Conservation (phyloP, 1,140 invertebrate species). For the Rhizoglyphus robini region DNA sequence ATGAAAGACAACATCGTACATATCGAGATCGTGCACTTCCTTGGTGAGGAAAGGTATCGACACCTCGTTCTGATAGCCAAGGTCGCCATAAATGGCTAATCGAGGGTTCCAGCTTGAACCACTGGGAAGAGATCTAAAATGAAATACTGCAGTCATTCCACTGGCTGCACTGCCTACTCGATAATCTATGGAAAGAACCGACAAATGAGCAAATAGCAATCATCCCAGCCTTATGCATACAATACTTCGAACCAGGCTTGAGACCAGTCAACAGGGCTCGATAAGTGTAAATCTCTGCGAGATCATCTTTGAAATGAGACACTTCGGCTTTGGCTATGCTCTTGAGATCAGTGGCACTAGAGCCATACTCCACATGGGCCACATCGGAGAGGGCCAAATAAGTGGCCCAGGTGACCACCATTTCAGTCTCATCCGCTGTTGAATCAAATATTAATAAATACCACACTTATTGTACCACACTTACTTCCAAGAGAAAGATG, state of each 20-base stretch:
- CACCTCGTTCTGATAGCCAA: slow-evolving; percentile 71
- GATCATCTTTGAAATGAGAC: slow-evolving; percentile 55
- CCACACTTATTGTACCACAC: no score
- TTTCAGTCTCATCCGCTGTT: slow-evolving; percentile 48
- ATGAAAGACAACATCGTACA: slow-evolving; percentile 42
- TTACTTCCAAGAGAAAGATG: slow-evolving; percentile 22
- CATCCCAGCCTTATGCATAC: slow-evolving; percentile 34
- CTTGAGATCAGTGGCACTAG: slow-evolving; percentile 41
- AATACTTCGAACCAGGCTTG: slow-evolving; percentile 45
- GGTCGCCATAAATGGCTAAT: slow-evolving; percentile 73
- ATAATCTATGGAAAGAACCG: slow-evolving; percentile 21
- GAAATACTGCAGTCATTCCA: slow-evolving; percentile 20
- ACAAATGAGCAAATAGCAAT: background rate
- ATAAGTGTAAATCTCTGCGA: slow-evolving; percentile 65
- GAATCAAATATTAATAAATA: slow-evolving; percentile 27
- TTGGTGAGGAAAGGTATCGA: slow-evolving; percentile 64
- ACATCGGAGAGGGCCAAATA: slow-evolving; percentile 42
- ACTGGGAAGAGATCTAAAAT: slow-evolving; percentile 21
- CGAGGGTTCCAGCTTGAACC: slow-evolving; percentile 16
- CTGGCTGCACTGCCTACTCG: slow-evolving; percentile 7
- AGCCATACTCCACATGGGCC: slow-evolving; percentile 63
- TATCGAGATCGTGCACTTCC: slow-evolving; percentile 60
- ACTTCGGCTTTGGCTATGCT: slow-evolving; percentile 51
- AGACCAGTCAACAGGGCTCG: slow-evolving; percentile 47
- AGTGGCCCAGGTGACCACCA: slow-evolving; percentile 79